Conservation (phyloP, 2,888 invertebrate species). For the Eristalinus sepulchralis region DNA sequence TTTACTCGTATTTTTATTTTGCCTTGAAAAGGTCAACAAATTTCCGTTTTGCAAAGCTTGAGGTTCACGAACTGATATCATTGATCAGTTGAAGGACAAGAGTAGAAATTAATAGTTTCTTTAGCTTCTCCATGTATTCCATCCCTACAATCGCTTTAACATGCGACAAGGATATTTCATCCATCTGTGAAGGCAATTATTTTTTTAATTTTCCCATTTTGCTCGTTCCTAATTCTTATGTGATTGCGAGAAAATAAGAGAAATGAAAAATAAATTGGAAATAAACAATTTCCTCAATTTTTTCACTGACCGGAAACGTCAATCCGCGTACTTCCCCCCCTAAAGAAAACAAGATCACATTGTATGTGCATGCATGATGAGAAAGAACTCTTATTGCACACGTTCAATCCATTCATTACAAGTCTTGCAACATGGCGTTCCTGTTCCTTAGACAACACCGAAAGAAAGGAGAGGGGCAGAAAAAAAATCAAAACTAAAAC, state of each 20-base stretch:
- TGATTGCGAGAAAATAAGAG: neutral
- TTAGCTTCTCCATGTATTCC: too few relatives aligned
- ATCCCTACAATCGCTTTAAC: too few relatives aligned
- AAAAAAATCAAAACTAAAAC: conserved; percentile 40
- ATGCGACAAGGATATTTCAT: too few relatives aligned
- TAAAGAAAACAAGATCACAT: conserved; percentile 11
- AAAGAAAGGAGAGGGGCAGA: neutral
- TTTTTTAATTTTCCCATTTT: too few relatives aligned
- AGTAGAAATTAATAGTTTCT: too few relatives aligned
- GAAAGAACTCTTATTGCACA: neutral
- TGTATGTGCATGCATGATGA: neutral
- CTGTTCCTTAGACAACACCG: conserved; percentile 37
- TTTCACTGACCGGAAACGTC: neutral
- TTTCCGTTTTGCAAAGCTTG: too few relatives aligned
- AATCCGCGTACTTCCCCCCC: neutral
- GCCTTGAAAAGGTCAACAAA: too few relatives aligned
- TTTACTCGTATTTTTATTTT: too few relatives aligned
- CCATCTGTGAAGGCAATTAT: too few relatives aligned
- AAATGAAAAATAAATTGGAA: neutral
- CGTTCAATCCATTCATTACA: conserved; percentile 7
- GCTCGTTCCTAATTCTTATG: neutral
- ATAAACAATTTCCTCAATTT: neutral
- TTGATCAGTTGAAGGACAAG: too few relatives aligned
- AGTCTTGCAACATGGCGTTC: conserved; percentile 16
- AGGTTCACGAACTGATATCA: too few relatives aligned